Conservation (phyloP, 64 coral and sea anemone genomes). For the Montipora cactus region DNA sequence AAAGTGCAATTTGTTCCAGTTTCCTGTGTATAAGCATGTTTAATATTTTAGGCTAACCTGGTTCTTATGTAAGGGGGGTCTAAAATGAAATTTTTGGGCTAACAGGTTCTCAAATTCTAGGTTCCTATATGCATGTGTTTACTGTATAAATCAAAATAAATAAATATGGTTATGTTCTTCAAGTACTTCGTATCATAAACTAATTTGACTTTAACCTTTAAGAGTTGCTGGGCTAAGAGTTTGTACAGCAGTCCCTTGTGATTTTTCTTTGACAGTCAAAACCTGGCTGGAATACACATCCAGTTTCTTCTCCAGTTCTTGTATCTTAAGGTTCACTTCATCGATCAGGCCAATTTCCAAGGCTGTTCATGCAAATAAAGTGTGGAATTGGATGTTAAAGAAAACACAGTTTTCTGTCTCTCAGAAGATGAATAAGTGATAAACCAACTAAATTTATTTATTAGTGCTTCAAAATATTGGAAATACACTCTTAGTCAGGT, state of each 20-base stretch:
- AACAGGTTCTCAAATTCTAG: no score
- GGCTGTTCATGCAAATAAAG: slow-evolving; percentile 1
- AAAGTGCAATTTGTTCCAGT: no score
- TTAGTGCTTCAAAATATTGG: no score
- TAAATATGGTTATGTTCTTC: no score
- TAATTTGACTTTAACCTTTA: slow-evolving; percentile 26
- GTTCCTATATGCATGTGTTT: no score
- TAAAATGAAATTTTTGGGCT: no score
- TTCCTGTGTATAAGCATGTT: no score
- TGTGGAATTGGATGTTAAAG: slow-evolving; percentile 11
- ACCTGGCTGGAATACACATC: slow-evolving; percentile 44
- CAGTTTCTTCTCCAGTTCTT: slow-evolving; percentile 71
- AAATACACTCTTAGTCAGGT: no score
- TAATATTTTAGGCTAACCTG: no score
- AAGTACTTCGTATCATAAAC: no score
- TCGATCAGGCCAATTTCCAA: slow-evolving; percentile 82
- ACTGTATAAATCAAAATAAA: no score
- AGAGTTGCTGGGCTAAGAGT: slow-evolving; percentile 58
- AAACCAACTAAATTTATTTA: not conserved
- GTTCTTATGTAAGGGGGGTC: no score
- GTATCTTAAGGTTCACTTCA: slow-evolving; percentile 69
- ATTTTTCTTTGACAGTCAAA: slow-evolving; percentile 44
- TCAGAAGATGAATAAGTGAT: not conserved
- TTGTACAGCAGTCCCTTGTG: not conserved
- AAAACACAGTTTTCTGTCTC: not conserved